Conservation (phyloP, 2,888 invertebrate genomes). For the Himalopsyche anomala region DNA sequence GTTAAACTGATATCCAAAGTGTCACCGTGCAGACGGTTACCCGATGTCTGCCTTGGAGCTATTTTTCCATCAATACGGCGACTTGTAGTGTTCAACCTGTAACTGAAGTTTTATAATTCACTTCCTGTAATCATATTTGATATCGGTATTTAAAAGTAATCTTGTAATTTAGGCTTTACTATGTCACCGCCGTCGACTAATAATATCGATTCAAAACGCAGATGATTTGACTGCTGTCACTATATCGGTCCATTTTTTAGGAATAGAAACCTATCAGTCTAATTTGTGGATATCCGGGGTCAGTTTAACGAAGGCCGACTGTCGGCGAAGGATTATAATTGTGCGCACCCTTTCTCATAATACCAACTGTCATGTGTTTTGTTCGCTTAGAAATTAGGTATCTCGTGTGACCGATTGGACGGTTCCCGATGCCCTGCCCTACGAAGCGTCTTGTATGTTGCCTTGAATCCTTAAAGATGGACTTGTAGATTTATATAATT, state of each 20-base stretch:
- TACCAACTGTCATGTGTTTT: constrained; percentile 23
- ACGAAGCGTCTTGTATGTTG: constrained; percentile 62
- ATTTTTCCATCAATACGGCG: background rate
- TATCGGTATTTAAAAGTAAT: background rate
- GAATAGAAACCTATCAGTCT: too few species aligned
- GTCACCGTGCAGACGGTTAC: background rate
- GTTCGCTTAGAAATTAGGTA: constrained; percentile 54
- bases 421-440: constrained; percentile 53
- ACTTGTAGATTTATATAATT: constrained; percentile 59
- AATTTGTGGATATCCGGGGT: background rate
- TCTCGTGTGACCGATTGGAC: constrained; percentile 56
- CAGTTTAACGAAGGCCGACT: constrained; percentile 18
- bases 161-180: background rate
- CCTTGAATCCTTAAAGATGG: constrained; percentile 60
- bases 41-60: background rate
- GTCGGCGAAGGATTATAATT: constrained; percentile 43
- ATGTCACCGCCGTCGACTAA: background rate
- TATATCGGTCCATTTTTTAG: background rate
- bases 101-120: background rate
- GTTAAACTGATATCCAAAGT: background rate
- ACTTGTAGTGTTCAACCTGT: background rate
- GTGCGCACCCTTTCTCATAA: constrained; percentile 51
- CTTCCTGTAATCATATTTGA: background rate
- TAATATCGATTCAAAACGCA: background rate
- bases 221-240: background rate